Evolutionary conservation across 2,888 invertebrate genomes (phyloP), one percentile per base, ranked within the genome.

Genomic region (Thysanoteuthis rhombus): DNA sequence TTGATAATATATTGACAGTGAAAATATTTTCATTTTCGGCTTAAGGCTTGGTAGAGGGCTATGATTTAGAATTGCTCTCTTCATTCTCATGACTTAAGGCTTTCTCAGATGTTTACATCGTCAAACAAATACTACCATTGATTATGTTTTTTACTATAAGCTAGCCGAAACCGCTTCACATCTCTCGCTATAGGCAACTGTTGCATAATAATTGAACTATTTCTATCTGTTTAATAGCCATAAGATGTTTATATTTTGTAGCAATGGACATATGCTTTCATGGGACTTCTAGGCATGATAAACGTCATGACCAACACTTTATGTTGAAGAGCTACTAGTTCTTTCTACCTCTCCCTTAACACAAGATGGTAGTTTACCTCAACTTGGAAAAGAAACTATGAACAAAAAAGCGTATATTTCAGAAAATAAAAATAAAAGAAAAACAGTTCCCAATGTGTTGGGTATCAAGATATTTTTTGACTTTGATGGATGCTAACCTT

Each of bases 181-280:
- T n/a, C 12, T 16, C n/a, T 36, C n/a, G 32, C 8, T 52, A 52
- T 22, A 52, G 52, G 52, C 52, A 52, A 52, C 52, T 52, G 52
- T 52, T 6, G 25, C 52, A 52, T n/a, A 75, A 32, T 75, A 36
- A 75, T 12, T 75, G 75, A 75, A 75, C 75, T n/a, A 75, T 75
- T 75, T 75, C 75, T 75, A 36, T 75, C 75, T 75, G 75, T 75
- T 75, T 75, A 75, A 75, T 75, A 75, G 75, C 75, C 75, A n/a
- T 75, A n/a, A 75, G 75, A n/a, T 75, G 75, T 75, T 75, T 75
- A n/a, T 75, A n/a, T 75, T 75, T 75, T 75, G 75, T 75, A 75
- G 75, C 75, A 75, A 75, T 75, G 75, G 75, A 75, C 75, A 36
- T 75, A n/a, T 75, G n/a, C 75, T 75, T 75, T 75, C 36, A 75